A percentile compares a stretch with the other conserved stretches of the same genome.
Conservation (phyloP, 30 jellyfish, hydroid and myxozoan species). For the Pelagia noctiluca region DNA sequence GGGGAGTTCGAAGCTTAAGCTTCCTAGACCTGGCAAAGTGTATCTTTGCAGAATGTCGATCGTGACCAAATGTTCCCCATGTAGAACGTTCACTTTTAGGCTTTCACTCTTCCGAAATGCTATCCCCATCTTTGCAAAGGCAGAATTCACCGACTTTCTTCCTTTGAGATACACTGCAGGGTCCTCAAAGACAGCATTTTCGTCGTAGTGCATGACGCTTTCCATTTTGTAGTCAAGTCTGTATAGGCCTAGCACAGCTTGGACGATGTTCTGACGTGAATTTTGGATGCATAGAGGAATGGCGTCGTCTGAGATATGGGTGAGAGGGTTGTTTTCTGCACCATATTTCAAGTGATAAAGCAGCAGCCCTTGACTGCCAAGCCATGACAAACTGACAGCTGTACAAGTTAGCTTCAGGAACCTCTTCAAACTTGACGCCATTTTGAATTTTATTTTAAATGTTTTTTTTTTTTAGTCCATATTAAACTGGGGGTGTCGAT, state of each 20-base stretch:
- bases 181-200: slow-evolving; percentile 51
- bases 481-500: no score
- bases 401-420: slow-evolving; percentile 38
- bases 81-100: slow-evolving; percentile 31
- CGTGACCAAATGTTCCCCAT: slow-evolving; percentile 37
- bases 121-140: slow-evolving; percentile 24
- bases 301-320: slow-evolving; percentile 39
- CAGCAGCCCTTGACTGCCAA: slow-evolving; percentile 61
- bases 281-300: slow-evolving; percentile 34
- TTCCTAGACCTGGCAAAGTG: slow-evolving; percentile 26
- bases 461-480: not conserved
- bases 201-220: slow-evolving; percentile 14
- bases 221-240: slow-evolving; percentile 28
- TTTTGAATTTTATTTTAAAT: slow-evolving; percentile 4
- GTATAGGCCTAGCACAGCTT: slow-evolving; percentile 54
- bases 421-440: slow-evolving; percentile 24
- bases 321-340: slow-evolving; percentile 10
- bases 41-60: slow-evolving; percentile 54
- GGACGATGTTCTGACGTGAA: slow-evolving; percentile 29
- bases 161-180: slow-evolving; percentile 54
- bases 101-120: slow-evolving; percentile 36
- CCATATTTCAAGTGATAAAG: slow-evolving; percentile 51
- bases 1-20: slow-evolving; percentile 34
- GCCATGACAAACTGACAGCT: slow-evolving; percentile 68
- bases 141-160: slow-evolving; percentile 37